Evolutionary conservation across 2,888 invertebrate genomes (phyloP).

Genomic region (Asteroscopus sphinx): DNA sequence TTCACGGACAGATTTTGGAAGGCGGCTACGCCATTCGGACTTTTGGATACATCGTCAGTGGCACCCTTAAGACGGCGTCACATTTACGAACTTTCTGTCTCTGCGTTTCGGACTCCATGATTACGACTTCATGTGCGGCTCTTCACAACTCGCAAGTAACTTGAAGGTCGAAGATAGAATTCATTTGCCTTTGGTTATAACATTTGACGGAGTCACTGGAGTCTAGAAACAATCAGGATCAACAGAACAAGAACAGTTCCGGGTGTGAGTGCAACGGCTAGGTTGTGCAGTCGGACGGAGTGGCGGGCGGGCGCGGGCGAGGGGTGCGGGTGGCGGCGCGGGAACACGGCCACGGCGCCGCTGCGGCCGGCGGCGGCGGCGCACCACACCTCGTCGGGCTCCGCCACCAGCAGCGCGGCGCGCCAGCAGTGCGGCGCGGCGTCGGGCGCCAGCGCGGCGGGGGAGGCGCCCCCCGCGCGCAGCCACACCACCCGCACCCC

Average conservation of each 20-base stretch:
- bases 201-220: conserved; percentile 11
- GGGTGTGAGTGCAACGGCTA: background rate
- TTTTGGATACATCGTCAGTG: no score
- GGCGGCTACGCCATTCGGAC: no score
- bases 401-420: conserved; percentile 74
- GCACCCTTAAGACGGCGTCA: no score
- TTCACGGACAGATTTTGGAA: no score
- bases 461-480: conserved; percentile 57
- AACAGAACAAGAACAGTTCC: background rate
- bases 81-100: conserved; percentile 2
- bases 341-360: conserved; percentile 82
- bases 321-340: conserved; percentile 68
- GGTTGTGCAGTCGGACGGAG: conserved; percentile 71
- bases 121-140: conserved; percentile 6
- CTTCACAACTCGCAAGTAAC: no score
- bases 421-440: conserved; percentile 83
- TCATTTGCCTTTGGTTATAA: background rate
- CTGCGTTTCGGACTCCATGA: conserved; percentile 38
- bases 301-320: conserved; percentile 80
- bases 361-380: conserved; percentile 71
- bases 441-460: conserved; percentile 73
- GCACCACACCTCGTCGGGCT: conserved; percentile 84
- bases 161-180: background rate
- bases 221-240: background rate
- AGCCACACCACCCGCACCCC: conserved; percentile 75